phyloP scores from a whole-genome alignment of 2,888 invertebrate species.

The Drosophila robusta region DNA sequence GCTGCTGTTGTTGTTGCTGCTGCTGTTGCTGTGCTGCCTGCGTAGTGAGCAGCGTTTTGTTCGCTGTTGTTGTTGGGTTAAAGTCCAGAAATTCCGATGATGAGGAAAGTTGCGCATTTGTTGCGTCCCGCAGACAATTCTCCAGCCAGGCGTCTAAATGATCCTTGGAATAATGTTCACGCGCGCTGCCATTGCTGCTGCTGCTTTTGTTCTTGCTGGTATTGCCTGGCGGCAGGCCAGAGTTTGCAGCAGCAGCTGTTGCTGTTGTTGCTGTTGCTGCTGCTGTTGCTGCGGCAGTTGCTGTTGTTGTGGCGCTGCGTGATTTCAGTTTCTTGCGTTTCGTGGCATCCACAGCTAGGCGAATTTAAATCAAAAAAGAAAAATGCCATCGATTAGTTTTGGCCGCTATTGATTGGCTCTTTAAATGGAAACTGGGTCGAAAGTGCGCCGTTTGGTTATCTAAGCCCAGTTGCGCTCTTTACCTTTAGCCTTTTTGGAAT shows the following conservation, averaged over 20 bases:
- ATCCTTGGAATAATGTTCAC: slow-evolving; percentile 79
- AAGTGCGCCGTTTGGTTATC: background rate
- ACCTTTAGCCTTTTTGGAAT: slow-evolving; percentile 5
- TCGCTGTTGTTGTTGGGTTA: slow-evolving; percentile 74
- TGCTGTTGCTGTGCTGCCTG: slow-evolving; percentile 58
- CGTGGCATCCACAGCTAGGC: slow-evolving; percentile 71
- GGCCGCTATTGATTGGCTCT: slow-evolving; percentile 21
- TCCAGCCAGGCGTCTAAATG: slow-evolving; percentile 85
- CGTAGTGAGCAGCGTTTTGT: slow-evolving; percentile 47
- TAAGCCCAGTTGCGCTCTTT: background rate
- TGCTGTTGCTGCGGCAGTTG: slow-evolving; percentile 39
- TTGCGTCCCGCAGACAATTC: slow-evolving; percentile 84
- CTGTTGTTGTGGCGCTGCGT: slow-evolving; percentile 74
- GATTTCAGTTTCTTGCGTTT: slow-evolving; percentile 84
- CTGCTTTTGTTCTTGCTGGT: slow-evolving; percentile 41
- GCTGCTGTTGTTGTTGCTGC: slow-evolving; percentile 55
- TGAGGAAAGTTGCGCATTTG: slow-evolving; percentile 83
- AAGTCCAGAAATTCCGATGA: slow-evolving; percentile 85
- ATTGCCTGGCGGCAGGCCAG: background rate
- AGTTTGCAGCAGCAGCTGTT: slow-evolving; percentile 2
- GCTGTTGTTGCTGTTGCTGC: slow-evolving; percentile 19
- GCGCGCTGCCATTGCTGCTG: slow-evolving; percentile 50
- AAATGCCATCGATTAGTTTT: slow-evolving; percentile 9
- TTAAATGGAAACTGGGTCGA: slow-evolving; percentile 19
- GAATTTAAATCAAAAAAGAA: slow-evolving; percentile 22